Evolutionary conservation across 2,797 vertebrate species (phyloP).

Genomic region (Coregonus suidteri): DNA sequence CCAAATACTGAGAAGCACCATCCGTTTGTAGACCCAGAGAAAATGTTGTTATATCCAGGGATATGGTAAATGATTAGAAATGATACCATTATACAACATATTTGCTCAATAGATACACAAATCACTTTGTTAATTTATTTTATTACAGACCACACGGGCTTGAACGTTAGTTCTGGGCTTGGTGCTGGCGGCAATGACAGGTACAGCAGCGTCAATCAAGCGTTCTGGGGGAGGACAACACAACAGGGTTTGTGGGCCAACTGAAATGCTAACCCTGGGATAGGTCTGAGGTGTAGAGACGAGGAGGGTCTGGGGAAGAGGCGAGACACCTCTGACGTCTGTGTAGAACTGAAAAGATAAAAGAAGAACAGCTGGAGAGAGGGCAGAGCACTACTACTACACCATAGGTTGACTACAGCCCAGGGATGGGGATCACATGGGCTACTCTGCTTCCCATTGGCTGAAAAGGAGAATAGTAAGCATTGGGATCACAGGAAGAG

Average conservation of each 20-base stretch:
- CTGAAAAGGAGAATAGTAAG: too few species aligned
- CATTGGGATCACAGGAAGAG: too few species aligned
- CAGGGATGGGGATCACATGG: background rate
- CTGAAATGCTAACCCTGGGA: conserved; percentile 75
- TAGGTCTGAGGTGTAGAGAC: conserved; percentile 74
- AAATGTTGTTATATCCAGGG: background rate
- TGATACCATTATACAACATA: too few species aligned
- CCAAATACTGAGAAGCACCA: background rate
- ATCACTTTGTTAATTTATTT: too few species aligned
- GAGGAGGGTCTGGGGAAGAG: conserved; percentile 75
- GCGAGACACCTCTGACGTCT: conserved; percentile 76
- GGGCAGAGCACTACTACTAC: conserved; percentile 6
- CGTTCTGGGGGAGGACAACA: background rate
- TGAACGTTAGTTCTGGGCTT: background rate
- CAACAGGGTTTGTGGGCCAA: conserved; percentile 38
- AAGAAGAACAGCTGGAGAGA: conserved; percentile 69
- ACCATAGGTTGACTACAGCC: background rate
- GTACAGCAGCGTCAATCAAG: background rate
- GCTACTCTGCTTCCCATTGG: background rate
- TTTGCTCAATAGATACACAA: too few species aligned
- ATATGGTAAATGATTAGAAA: too few species aligned
- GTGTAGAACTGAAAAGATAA: conserved; percentile 80
- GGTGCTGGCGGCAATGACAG: background rate
- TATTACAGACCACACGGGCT: background rate
- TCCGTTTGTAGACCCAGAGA: background rate